Evolutionary conservation across 2,113 vertebrate species (phyloP).

Genomic region (Pelecanoides urinatrix): DNA sequence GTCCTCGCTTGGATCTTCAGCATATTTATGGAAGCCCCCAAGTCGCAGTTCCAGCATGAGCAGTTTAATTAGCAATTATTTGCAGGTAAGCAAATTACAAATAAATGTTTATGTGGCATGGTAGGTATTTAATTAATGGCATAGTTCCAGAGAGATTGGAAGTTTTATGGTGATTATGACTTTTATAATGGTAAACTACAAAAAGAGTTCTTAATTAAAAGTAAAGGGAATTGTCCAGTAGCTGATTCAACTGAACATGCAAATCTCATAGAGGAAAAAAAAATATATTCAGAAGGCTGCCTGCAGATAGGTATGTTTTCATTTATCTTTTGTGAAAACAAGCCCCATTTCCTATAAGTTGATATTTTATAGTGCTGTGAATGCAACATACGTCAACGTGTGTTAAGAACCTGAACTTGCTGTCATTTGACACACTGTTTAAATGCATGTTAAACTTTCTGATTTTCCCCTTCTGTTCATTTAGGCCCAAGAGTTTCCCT

Average conservation of each 20-base stretch:
- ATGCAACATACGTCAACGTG: not conserved
- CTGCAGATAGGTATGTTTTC: not conserved
- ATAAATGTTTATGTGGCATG: not conserved
- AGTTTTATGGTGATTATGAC: not conserved
- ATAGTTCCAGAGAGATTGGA: not conserved
- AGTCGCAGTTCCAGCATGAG: conserved; percentile 94
- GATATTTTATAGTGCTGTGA: not conserved
- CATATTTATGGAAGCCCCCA: conserved; percentile 86
- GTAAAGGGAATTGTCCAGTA: not conserved
- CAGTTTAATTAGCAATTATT: conserved; percentile 88
- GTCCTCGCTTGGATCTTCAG: conserved; percentile 71
- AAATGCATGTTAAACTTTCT: not conserved
- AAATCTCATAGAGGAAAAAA: not conserved
- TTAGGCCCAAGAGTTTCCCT: conserved; percentile 82
- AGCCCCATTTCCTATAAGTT: not conserved
- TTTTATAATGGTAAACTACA: not conserved
- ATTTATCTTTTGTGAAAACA: not conserved
- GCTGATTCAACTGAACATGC: not conserved
- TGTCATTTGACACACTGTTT: not conserved
- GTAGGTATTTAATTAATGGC: not conserved
- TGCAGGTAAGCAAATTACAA: conserved; percentile 79
- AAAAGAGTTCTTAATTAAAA: not conserved
- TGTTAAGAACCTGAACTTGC: not conserved
- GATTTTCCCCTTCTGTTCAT: not conserved
- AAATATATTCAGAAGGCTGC: not conserved